Conservation (phyloP, 2,113 vertebrate genomes). For the Protomyctophum bolini region DNA sequence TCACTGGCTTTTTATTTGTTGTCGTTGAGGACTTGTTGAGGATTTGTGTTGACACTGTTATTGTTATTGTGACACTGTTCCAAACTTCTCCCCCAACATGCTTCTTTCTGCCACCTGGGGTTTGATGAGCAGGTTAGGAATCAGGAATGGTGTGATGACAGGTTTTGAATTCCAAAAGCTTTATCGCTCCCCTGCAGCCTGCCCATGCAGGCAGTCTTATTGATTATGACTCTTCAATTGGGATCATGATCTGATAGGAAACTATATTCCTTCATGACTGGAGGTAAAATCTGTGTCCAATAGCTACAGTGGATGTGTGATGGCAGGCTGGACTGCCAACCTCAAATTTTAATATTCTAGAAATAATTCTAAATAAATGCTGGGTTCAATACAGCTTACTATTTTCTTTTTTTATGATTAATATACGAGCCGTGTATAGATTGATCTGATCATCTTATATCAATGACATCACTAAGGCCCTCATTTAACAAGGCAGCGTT, state of each 20-base stretch:
- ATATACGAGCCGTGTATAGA: no score
- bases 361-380: no score
- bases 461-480: no score
- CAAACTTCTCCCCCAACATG: conserved; percentile 44
- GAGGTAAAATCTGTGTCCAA: conserved; percentile 41
- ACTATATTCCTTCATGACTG: conserved; percentile 67
- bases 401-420: no score
- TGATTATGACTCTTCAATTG: conserved; percentile 74
- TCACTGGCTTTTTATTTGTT: no score
- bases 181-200: conserved; percentile 75
- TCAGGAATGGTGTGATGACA: conserved; percentile 47
- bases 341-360: conserved; percentile 8
- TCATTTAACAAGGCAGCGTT: no score
- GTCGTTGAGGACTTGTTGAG: neutral
- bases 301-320: conserved; percentile 33
- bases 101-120: conserved; percentile 39
- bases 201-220: conserved; percentile 49
- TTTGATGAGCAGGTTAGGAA: conserved; percentile 19
- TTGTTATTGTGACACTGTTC: conserved; percentile 26
- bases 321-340: neutral
- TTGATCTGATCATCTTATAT: no score
- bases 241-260: conserved; percentile 72
- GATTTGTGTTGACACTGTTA: neutral
- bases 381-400: no score
- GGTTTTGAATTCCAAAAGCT: conserved; percentile 72